A percentile compares a stretch with the other conserved stretches of the same genome.
Conservation (phyloP, 2,888 invertebrate genomes). For the Chaitophorus viminalis region DNA sequence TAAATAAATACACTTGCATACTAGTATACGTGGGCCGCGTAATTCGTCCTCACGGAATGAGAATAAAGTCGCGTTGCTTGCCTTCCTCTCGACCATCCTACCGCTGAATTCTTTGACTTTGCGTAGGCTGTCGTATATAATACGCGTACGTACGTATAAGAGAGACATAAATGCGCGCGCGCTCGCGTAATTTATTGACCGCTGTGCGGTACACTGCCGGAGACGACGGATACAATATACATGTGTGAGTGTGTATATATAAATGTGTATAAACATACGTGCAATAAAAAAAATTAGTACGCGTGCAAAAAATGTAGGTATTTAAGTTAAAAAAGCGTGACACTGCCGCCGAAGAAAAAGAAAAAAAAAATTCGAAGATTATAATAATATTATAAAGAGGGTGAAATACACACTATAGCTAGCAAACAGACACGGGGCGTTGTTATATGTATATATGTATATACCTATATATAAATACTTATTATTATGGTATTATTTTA, state of each 20-base stretch:
- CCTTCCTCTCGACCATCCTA: neutral
- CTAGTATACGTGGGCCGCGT: neutral
- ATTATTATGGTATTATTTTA: conserved; percentile 22
- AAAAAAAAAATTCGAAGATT: neutral
- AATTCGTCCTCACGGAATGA: conserved; percentile 7
- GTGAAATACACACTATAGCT: neutral
- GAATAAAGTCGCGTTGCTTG: neutral
- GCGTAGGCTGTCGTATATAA: neutral
- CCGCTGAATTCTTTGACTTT: neutral
- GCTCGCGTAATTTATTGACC: conserved; percentile 19
- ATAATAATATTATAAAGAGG: neutral
- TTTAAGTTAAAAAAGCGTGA: neutral
- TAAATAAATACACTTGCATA: neutral
- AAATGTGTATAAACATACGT: neutral
- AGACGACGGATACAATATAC: neutral
- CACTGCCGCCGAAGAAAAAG: neutral
- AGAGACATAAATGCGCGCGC: neutral
- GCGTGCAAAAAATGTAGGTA: neutral
- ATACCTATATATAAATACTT: too few relatives aligned
- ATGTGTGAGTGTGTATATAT: neutral
- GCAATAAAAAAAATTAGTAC: neutral
- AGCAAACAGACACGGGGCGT: neutral
- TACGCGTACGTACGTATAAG: too few relatives aligned
- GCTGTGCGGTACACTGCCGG: neutral
- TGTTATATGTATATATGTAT: neutral